A percentile compares a stretch with the other conserved stretches of the same genome.
Evolutionary conservation across 2,888 invertebrate species (phyloP).

Genomic region (Troilus luridus): DNA sequence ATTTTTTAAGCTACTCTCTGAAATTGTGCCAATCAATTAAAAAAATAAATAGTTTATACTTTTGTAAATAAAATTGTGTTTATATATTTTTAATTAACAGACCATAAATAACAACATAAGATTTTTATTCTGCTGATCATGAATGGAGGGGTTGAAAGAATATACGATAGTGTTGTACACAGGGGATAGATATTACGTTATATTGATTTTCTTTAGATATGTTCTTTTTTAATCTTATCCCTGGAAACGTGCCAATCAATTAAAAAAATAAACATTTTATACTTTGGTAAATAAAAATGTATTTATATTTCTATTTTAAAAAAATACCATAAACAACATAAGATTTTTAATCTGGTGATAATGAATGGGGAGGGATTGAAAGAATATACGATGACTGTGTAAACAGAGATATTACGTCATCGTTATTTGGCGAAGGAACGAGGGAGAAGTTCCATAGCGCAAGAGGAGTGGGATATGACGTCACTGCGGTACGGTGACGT

Average conservation of each 20-base stretch:
- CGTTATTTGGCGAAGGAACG: background rate
- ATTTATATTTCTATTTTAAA: too few relatives aligned
- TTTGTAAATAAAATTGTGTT: too few relatives aligned
- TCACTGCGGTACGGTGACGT: conserved; percentile 43
- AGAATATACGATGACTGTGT: background rate
- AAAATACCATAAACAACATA: background rate
- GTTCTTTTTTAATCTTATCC: too few relatives aligned
- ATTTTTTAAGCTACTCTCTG: too few relatives aligned
- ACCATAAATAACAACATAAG: background rate
- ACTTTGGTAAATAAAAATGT: too few relatives aligned
- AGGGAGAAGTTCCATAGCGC: background rate
- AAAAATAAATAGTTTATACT: too few relatives aligned
- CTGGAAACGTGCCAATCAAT: too few relatives aligned
- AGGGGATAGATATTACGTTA: conserved; percentile 38
- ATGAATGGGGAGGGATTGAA: background rate
- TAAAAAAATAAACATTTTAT: too few relatives aligned
- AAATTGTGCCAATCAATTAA: too few relatives aligned
- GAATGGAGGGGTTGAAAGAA: background rate
- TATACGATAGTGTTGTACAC: background rate
- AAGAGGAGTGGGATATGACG: background rate
- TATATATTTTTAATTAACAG: background rate
- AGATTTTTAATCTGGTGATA: background rate
- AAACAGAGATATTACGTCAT: conserved; percentile 37
- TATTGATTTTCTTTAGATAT: too few relatives aligned
- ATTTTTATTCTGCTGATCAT: background rate